Evolutionary conservation across 2,113 vertebrate genomes (phyloP).

Genomic region (Lampris megalopsis): DNA sequence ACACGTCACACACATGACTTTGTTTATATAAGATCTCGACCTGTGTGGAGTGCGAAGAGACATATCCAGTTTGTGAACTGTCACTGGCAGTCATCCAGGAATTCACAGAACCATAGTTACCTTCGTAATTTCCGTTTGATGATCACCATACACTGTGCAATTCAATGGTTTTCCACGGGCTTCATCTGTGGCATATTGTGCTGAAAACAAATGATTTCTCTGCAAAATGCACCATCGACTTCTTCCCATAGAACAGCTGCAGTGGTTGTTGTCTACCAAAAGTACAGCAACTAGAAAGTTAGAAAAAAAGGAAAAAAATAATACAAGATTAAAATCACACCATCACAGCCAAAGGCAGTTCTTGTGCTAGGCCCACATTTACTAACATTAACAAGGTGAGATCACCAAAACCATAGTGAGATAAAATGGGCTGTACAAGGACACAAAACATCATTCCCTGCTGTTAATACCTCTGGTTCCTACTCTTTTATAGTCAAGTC

Average conservation of each 20-base stretch:
- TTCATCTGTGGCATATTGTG: constrained; percentile 34
- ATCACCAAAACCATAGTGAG: constrained; percentile 54
- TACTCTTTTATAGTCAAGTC: no score
- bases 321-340: constrained; percentile 54
- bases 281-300: constrained; percentile 54
- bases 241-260: constrained; percentile 48
- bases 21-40: no score
- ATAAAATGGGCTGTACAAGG: constrained; percentile 51
- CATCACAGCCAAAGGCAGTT: constrained; percentile 49
- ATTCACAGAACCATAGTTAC: no score
- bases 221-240: constrained; percentile 38
- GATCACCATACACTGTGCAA: constrained; percentile 56
- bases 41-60: no score
- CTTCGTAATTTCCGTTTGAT: constrained; percentile 26
- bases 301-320: constrained; percentile 50
- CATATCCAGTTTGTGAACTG: no score
- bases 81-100: no score
- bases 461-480: constrained; percentile 11
- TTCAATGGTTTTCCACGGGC: constrained; percentile 38
- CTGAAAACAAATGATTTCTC: neutral
- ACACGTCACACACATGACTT: no score
- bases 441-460: constrained; percentile 12
- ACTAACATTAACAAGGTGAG: constrained; percentile 61
- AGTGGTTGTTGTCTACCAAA: constrained; percentile 53
- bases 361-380: constrained; percentile 49